Evolutionary conservation across 1,140 invertebrate genomes (phyloP).

Genomic region (Battus philenor): DNA sequence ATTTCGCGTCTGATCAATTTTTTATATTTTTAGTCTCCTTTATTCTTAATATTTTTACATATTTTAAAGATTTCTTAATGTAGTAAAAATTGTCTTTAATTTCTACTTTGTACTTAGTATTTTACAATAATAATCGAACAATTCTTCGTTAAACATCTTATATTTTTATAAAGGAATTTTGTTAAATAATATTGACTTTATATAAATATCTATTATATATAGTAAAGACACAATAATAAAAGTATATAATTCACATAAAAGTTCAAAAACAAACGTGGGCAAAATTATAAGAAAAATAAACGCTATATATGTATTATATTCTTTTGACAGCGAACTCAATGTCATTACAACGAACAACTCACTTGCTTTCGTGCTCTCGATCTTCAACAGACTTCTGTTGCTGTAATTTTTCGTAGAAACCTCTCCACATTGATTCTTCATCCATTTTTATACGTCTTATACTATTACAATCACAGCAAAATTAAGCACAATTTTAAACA

Average conservation of each 20-base stretch:
- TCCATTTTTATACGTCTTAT: constrained; percentile 50
- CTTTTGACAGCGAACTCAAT: no score
- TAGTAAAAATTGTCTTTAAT: no score
- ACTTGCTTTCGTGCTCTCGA: constrained; percentile 79
- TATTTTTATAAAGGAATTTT: no score
- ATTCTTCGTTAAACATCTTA: no score
- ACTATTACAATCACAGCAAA: not conserved
- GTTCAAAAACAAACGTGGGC: not conserved
- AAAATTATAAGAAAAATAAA: not conserved
- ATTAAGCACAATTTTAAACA: not conserved
- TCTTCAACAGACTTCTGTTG: constrained; percentile 76
- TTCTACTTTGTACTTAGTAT: no score
- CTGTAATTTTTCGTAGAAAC: constrained; percentile 79
- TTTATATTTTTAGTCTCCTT: no score
- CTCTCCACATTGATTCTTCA: constrained; percentile 85
- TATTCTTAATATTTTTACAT: no score
- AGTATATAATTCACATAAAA: not conserved
- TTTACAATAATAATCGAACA: no score
- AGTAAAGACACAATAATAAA: not conserved
- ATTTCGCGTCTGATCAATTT: no score
- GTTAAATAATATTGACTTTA: no score
- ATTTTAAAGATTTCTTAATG: no score
- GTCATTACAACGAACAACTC: no score
- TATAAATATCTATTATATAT: not conserved
- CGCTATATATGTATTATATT: constrained; percentile 1